Conservation (phyloP, 2,888 invertebrate genomes). For the Synanthedon myopaeformis region DNA sequence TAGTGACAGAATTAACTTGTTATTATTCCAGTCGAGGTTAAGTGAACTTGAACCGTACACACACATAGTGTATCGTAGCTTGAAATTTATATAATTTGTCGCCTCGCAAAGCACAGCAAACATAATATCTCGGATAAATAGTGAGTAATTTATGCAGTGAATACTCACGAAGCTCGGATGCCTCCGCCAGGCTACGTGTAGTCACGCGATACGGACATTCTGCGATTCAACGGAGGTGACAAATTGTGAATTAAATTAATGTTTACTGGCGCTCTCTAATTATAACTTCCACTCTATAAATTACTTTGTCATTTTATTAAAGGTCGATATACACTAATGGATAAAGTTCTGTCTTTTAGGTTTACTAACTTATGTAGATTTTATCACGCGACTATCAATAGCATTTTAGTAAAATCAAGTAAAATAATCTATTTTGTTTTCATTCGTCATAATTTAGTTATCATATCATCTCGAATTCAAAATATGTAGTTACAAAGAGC, state of each 20-base stretch:
- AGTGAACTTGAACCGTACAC: too few species aligned
- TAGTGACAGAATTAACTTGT: too few species aligned
- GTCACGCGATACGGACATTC: slow-evolving; percentile 63
- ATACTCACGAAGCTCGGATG: slow-evolving; percentile 48
- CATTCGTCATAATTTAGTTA: too few species aligned
- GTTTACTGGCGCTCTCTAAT: slow-evolving; percentile 30
- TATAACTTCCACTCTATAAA: background rate
- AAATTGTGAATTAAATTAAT: slow-evolving; percentile 49
- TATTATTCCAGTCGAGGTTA: too few species aligned
- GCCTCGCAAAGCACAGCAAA: slow-evolving; percentile 28
- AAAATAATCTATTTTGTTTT: too few species aligned
- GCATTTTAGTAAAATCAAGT: too few species aligned
- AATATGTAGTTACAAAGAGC: too few species aligned
- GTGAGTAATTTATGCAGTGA: slow-evolving; percentile 55
- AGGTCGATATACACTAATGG: background rate
- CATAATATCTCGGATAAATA: slow-evolving; percentile 35
- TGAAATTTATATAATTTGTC: slow-evolving; percentile 45
- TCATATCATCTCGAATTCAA: too few species aligned
- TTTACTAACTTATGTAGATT: too few species aligned
- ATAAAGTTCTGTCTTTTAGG: too few species aligned
- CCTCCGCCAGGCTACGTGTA: slow-evolving; percentile 26
- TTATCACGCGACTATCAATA: too few species aligned
- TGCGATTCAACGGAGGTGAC: slow-evolving; percentile 26
- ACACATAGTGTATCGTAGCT: too few species aligned
- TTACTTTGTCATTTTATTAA: background rate